Evolutionary conservation across 2,888 invertebrate species (phyloP).

Genomic region (Mesoligia furuncula): DNA sequence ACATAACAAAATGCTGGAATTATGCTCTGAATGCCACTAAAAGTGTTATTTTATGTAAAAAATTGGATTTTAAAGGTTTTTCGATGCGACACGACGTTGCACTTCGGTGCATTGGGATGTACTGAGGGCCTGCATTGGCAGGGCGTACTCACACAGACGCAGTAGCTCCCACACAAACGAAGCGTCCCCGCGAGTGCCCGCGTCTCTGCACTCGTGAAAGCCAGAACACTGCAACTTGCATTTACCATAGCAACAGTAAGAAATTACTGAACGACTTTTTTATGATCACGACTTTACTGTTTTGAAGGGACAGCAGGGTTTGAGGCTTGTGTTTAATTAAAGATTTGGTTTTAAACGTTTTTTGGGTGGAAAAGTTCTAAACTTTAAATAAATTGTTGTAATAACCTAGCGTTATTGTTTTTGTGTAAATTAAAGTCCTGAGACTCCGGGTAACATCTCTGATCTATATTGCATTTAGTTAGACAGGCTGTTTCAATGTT

Average conservation of each 20-base stretch:
- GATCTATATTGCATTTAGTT: too few species aligned
- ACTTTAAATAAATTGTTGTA: too few species aligned
- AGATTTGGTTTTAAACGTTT: not conserved
- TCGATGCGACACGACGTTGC: constrained; percentile 57
- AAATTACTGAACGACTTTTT: constrained; percentile 62
- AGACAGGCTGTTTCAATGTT: too few species aligned
- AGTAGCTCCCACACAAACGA: constrained; percentile 49
- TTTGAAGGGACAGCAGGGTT: constrained; percentile 25
- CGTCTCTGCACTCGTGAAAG: constrained; percentile 67
- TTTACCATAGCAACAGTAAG: constrained; percentile 71
- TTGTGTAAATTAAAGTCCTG: too few species aligned
- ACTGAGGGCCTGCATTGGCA: constrained; percentile 67
- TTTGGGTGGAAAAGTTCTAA: not conserved
- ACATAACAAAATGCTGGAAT: constrained; percentile 40
- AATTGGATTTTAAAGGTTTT: constrained; percentile 13
- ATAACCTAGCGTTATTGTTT: too few species aligned
- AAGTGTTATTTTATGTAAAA: constrained; percentile 35
- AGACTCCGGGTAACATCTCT: too few species aligned
- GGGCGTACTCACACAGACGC: constrained; percentile 63
- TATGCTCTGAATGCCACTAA: constrained; percentile 37
- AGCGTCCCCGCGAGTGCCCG: constrained; percentile 7
- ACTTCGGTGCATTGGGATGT: constrained; percentile 68
- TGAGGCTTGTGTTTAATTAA: not conserved
- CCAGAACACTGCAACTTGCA: constrained; percentile 65
- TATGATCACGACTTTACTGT: constrained; percentile 57